Evolutionary conservation across 2,888 invertebrate genomes (phyloP).

Genomic region (Caenorhabditis sp.): DNA sequence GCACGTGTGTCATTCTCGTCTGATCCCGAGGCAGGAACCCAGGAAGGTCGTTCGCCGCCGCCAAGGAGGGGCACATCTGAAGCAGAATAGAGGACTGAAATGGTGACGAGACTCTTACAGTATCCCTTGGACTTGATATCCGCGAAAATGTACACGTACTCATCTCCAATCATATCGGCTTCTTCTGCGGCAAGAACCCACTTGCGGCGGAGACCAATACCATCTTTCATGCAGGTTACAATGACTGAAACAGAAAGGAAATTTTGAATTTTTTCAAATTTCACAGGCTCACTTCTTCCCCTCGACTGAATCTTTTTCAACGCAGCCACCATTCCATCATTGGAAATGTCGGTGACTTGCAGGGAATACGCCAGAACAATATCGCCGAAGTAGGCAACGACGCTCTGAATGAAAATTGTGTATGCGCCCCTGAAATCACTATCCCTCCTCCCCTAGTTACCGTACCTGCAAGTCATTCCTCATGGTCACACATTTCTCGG

Average conservation of each 20-base stretch:
- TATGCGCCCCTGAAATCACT: not conserved
- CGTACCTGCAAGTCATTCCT: slow-evolving; percentile 70
- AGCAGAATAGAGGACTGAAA: not conserved
- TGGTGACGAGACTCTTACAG: slow-evolving; percentile 16
- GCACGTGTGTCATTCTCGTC: slow-evolving; percentile 57
- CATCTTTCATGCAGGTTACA: slow-evolving; percentile 56
- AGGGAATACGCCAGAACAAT: slow-evolving; percentile 45
- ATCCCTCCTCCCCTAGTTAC: not conserved
- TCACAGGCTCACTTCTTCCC: slow-evolving; percentile 51
- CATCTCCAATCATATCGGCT: slow-evolving; percentile 69
- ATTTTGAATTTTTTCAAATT: not conserved
- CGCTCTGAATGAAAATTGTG: slow-evolving; percentile 53
- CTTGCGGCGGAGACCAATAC: slow-evolving; percentile 46
- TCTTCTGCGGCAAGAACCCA: slow-evolving; percentile 68
- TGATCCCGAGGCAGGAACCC: slow-evolving; percentile 35
- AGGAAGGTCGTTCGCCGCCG: slow-evolving; percentile 26
- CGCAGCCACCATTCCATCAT: slow-evolving; percentile 49
- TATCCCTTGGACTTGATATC: slow-evolving; percentile 69
- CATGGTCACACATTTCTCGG: slow-evolving; percentile 69
- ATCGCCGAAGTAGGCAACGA: slow-evolving; percentile 45
- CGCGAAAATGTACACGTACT: slow-evolving; percentile 76
- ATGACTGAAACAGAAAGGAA: slow-evolving; percentile 61
- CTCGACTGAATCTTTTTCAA: slow-evolving; percentile 39
- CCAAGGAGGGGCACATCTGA: slow-evolving; percentile 43
- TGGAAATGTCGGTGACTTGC: slow-evolving; percentile 45